Percentiles rank a stretch among this genome's conserved stretches.
Evolutionary conservation across 2,797 vertebrate genomes (phyloP).

Genomic region (Ispidina lecontei): DNA sequence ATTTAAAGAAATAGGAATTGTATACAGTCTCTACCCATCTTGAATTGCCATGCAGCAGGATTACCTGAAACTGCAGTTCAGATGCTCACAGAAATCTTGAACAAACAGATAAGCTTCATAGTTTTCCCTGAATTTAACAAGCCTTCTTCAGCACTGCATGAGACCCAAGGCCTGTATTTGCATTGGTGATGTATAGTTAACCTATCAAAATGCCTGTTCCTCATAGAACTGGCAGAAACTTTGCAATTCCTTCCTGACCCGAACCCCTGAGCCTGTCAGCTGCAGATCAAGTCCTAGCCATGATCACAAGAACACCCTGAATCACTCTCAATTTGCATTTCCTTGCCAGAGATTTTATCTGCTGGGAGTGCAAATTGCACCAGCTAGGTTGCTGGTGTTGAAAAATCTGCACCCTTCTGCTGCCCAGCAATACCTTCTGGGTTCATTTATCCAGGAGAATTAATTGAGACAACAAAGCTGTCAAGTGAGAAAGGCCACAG

Average conservation of each 20-base stretch:
- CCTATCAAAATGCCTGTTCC: not conserved
- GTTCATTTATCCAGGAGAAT: not conserved
- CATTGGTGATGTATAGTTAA: not conserved
- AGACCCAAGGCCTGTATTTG: not conserved
- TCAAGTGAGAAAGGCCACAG: not conserved
- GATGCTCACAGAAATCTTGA: not conserved
- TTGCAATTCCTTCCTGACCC: not conserved
- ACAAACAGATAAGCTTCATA: not conserved
- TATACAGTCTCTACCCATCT: not conserved
- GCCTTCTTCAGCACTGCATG: not conserved
- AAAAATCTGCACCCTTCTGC: not conserved
- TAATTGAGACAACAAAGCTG: slow-evolving; percentile 9
- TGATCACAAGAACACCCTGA: slow-evolving; percentile 10
- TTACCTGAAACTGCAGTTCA: not conserved
- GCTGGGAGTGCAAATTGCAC: not conserved
- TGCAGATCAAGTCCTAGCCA: not conserved
- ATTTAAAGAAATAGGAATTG: not conserved
- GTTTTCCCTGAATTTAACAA: not conserved
- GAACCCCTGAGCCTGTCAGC: not conserved
- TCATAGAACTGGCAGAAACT: not conserved
- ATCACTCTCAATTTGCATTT: slow-evolving; percentile 11
- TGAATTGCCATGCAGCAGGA: not conserved
- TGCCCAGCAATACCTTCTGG: not conserved
- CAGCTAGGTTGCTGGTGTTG: not conserved
- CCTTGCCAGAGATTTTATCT: slow-evolving; percentile 46